A percentile compares a stretch with the other conserved stretches of the same genome.
Conservation (phyloP, 2,113 vertebrate genomes). For the Pedetes capensis region DNA sequence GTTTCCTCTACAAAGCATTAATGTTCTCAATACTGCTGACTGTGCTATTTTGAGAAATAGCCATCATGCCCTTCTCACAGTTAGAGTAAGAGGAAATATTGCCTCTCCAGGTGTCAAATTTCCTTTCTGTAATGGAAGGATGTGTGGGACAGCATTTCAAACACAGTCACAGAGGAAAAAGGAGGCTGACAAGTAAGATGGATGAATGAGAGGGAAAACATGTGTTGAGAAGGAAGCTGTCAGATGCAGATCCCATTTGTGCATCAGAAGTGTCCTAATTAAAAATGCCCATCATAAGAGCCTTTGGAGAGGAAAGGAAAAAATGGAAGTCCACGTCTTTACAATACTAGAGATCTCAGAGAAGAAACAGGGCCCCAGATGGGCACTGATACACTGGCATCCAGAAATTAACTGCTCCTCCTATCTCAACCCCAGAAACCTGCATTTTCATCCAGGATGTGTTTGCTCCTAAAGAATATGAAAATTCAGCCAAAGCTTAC, state of each 20-base stretch:
- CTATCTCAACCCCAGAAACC: slow-evolving; percentile 14
- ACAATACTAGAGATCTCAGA: neutral
- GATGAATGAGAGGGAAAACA: slow-evolving; percentile 72
- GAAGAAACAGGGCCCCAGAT: neutral
- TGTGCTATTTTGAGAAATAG: slow-evolving; percentile 68
- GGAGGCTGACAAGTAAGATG: slow-evolving; percentile 75
- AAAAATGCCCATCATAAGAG: slow-evolving; percentile 72
- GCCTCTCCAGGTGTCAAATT: slow-evolving; percentile 75
- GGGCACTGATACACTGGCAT: neutral
- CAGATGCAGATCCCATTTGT: slow-evolving; percentile 55
- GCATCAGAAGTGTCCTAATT: slow-evolving; percentile 72
- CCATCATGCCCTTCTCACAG: slow-evolving; percentile 48
- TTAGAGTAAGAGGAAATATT: slow-evolving; percentile 72
- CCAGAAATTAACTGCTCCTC: slow-evolving; percentile 5
- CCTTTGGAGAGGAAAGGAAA: neutral
- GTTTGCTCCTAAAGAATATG: slow-evolving; percentile 5
- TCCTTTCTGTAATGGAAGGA: slow-evolving; percentile 72
- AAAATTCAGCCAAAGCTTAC: neutral
- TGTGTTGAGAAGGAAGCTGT: slow-evolving; percentile 74
- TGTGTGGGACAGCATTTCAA: slow-evolving; percentile 77
- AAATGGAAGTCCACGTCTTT: neutral
- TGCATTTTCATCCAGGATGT: slow-evolving; percentile 6
- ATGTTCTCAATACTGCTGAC: slow-evolving; percentile 67
- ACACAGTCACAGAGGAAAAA: slow-evolving; percentile 64
- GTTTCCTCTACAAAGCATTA: slow-evolving; percentile 68